phyloP scores from a whole-genome alignment of 2,113 vertebrate species.

The Nannospalax galili region DNA sequence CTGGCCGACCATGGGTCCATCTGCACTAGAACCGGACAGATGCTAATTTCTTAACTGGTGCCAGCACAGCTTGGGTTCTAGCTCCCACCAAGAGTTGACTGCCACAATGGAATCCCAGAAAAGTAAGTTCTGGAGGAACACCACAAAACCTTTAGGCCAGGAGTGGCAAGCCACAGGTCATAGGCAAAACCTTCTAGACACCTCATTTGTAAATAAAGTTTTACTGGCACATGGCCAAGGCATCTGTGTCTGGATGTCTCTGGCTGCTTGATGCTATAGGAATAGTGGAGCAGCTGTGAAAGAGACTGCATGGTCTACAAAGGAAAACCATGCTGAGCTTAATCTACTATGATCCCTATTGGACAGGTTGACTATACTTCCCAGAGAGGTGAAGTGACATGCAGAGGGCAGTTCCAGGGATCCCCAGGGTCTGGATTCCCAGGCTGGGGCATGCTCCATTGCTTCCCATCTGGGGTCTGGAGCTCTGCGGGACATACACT shows the following conservation, averaged over 20 bases:
- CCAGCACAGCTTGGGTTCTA: background rate
- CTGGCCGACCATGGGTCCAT: background rate
- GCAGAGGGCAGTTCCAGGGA: background rate
- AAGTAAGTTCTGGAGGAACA: background rate
- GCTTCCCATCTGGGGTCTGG: background rate
- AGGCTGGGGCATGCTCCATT: background rate
- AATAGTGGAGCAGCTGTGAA: no score
- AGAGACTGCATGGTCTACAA: background rate
- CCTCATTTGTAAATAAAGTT: conserved; percentile 8
- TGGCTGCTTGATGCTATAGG: background rate
- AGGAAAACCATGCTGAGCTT: background rate
- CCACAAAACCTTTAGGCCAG: background rate
- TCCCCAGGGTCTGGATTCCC: background rate
- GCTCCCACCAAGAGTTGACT: background rate
- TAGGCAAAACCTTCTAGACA: background rate
- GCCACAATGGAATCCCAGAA: background rate
- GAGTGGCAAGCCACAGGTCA: background rate
- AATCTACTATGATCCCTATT: background rate
- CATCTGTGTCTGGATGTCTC: background rate
- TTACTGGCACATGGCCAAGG: background rate
- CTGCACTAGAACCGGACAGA: background rate
- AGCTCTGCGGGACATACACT: background rate
- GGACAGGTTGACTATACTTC: background rate
- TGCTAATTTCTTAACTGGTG: background rate
- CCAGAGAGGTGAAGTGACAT: background rate